Evolutionary conservation across 2,797 vertebrate species (phyloP), one percentile per base, ranked within the genome.

Genomic region (Vultur gryphus): DNA sequence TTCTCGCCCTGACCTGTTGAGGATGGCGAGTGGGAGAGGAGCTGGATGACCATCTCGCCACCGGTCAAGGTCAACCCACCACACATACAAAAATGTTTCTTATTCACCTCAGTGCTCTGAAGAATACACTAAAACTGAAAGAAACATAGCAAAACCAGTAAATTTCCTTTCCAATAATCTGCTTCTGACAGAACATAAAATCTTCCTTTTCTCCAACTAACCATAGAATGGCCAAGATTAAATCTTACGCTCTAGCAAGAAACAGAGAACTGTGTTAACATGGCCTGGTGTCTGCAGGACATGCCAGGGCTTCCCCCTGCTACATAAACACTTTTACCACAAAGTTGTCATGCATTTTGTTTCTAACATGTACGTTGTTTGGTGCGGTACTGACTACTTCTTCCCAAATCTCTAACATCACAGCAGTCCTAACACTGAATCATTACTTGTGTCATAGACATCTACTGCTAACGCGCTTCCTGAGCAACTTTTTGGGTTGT

Each of bases 131-230:
- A 55, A 93, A 94, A 90, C 72, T 65, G 81, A 66, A 91, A 87
- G 71, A 79, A 96, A 94, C 16, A 46, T 43, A 92, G 91, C 90
- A 90, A 96, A 87, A 4, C 8, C 7, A 81, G 39, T 23, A 66
- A 17, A 70, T 70, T 79, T 90, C 41, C 67, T 88, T 77, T 95
- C 86, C 82, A 91, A 72, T 71, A 67, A 94, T 70, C 20, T 93
- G 85, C 77, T 87, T 78, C 61, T 58, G 62, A 58, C 58, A 93
- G 88, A 89, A 93, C 37, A 73, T 1, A 57, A 92, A 28, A 67
- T 93, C 84, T 48, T 62, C 59, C 7, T 81, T 75, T 75, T 78
- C 75, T 49, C 76, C 75, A 91, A 65, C 62, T 44, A 92, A 87
- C 62, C 15, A 6, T 9, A 51, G 59, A 58, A 81, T 46, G 39